These are phyloP conservation scores for Telmatherina bonti DNA, from an alignment of 2,797 vertebrate genomes.

Conservation along the genomic window DNA sequence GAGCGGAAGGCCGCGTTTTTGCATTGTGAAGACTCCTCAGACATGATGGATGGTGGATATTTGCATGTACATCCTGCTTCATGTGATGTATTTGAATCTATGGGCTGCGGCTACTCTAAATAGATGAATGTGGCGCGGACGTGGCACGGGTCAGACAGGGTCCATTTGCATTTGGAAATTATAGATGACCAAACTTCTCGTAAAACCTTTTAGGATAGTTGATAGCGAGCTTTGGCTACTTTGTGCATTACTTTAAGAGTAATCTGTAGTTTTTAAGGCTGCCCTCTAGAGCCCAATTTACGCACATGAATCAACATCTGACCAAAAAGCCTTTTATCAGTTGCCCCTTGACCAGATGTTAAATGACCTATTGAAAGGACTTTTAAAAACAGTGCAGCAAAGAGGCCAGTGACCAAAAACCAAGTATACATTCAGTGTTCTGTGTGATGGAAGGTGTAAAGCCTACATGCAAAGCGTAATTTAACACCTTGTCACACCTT, in stretches of 20 bases:
- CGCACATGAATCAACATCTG: not conserved
- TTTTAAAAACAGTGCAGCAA: not conserved
- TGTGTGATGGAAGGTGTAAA: not conserved
- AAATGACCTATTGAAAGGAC: not conserved
- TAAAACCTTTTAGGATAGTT: not conserved
- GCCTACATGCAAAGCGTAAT: conserved; percentile 5
- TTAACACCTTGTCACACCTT: not conserved
- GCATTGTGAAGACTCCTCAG: not conserved
- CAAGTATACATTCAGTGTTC: not conserved
- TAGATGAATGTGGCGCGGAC: conserved; percentile 14
- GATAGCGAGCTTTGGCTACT: not conserved
- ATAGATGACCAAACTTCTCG: not conserved
- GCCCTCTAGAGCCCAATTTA: not conserved
- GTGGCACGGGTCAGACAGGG: conserved; percentile 30
- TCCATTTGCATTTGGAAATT: conserved; percentile 6
- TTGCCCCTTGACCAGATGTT: not conserved
- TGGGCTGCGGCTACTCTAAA: not conserved
- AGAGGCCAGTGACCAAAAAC: not conserved
- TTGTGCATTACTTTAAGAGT: not conserved
- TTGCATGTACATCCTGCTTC: conserved; percentile 14
- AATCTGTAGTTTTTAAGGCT: not conserved
- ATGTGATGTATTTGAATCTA: conserved; percentile 1
- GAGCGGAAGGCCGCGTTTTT: conserved; percentile 28
- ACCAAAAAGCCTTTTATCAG: not conserved
- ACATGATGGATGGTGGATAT: conserved; percentile 5